Conservation (phyloP, 2,888 invertebrate genomes). For the Cepaea hortensis region DNA sequence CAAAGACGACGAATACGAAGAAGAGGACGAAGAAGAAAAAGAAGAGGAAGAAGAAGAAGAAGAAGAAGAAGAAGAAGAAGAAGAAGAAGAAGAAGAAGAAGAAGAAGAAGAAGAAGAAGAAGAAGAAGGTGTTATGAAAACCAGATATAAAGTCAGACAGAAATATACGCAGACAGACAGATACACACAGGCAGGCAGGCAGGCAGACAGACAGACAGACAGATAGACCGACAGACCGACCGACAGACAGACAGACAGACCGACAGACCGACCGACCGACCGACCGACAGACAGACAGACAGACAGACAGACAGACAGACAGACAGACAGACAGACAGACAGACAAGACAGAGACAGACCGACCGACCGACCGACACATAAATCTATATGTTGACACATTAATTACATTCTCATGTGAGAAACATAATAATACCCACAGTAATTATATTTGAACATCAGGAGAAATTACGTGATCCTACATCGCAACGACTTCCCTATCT, state of each 20-base stretch:
- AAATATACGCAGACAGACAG: constrained; percentile 3
- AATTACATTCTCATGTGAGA: too few relatives aligned
- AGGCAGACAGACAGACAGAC: constrained; percentile 13
- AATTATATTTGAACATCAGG: neutral
- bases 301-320: too few relatives aligned
- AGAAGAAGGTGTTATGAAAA: neutral
- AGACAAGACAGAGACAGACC: too few relatives aligned
- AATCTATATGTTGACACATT: too few relatives aligned
- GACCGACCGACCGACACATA: too few relatives aligned
- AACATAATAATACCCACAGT: neutral
- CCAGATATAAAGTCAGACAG: neutral
- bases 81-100: constrained; percentile 2
- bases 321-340: too few relatives aligned
- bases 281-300: too few relatives aligned
- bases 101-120: constrained; percentile 9
- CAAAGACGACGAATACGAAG: too few relatives aligned
- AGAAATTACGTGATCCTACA: neutral
- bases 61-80: too few relatives aligned
- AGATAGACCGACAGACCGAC: neutral
- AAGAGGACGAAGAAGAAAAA: neutral
- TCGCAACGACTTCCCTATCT: too few relatives aligned
- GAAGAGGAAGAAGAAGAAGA: too few relatives aligned
- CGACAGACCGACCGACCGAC: neutral
- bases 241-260: too few relatives aligned
- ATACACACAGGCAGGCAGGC: neutral